phyloP scores from a whole-genome alignment of 2,113 vertebrate genomes.

The Monopterus albus region DNA sequence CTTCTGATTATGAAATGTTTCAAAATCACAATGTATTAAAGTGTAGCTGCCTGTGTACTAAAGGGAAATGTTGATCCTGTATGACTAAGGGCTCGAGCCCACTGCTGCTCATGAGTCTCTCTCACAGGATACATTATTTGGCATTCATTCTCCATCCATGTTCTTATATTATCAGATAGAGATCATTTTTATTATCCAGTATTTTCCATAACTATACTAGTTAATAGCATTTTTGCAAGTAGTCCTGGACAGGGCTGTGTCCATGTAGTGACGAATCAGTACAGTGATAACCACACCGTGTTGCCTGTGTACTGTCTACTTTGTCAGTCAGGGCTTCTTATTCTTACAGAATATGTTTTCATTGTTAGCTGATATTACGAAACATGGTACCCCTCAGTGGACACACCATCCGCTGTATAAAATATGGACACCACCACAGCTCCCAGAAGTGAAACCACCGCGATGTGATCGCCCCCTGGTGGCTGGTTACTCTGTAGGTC shows the following conservation, averaged over 20 bases:
- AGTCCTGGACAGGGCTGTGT: not conserved
- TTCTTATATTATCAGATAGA: not conserved
- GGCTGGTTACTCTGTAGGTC: no score
- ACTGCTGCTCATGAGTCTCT: slow-evolving; percentile 48
- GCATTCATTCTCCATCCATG: not conserved
- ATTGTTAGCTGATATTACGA: not conserved
- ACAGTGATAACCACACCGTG: not conserved
- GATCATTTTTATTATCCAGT: not conserved
- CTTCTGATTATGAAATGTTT: not conserved
- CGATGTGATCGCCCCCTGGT: no score
- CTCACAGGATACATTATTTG: slow-evolving; percentile 15
- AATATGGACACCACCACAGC: no score
- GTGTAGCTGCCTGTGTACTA: not conserved
- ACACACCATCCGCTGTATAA: no score
- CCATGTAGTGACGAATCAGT: not conserved
- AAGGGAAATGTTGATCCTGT: not conserved
- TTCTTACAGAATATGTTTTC: not conserved
- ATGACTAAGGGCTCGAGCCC: slow-evolving; percentile 2
- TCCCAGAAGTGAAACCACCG: no score
- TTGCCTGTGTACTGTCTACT: not conserved
- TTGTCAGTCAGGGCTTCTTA: not conserved
- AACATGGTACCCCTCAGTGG: not conserved
- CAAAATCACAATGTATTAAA: not conserved
- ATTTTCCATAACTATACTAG: not conserved
- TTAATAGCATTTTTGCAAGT: not conserved